A percentile compares a stretch with the other conserved stretches of the same genome.
Evolutionary conservation across 2,888 invertebrate genomes (phyloP).

Genomic region (Meiosimyza platycephala): DNA sequence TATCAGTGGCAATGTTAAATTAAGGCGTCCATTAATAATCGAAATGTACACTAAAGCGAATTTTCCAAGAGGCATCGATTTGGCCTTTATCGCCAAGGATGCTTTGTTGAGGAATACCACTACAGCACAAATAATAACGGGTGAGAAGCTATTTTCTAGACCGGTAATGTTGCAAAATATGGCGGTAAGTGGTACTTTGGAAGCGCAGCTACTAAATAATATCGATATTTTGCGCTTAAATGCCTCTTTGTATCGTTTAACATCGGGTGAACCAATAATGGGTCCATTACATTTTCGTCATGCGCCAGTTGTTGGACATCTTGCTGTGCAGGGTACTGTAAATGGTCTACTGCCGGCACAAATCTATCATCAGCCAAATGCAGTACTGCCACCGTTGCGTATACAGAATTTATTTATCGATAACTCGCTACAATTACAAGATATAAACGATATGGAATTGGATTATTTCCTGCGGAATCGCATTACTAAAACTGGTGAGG

Average conservation of each 20-base stretch:
- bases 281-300: constrained; percentile 51
- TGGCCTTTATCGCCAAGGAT: constrained; percentile 55
- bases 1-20: constrained; percentile 56
- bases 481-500: constrained; percentile 51
- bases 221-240: constrained; percentile 57
- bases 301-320: constrained; percentile 46
- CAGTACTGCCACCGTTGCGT: constrained; percentile 47
- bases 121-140: constrained; percentile 48
- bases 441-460: constrained; percentile 56
- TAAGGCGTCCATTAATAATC: constrained; percentile 49
- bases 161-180: constrained; percentile 44
- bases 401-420: constrained; percentile 45
- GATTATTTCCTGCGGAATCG: constrained; percentile 58
- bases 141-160: constrained; percentile 46
- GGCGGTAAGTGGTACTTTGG: constrained; percentile 29
- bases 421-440: constrained; percentile 47
- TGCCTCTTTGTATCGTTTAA: constrained; percentile 57
- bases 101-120: constrained; percentile 49
- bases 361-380: constrained; percentile 48
- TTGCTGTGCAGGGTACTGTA: constrained; percentile 50
- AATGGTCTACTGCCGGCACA: constrained; percentile 46
- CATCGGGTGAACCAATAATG: constrained; percentile 47
- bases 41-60: constrained; percentile 46
- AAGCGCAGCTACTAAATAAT: constrained; percentile 46
- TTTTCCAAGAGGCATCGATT: constrained; percentile 51